A percentile compares a stretch with the other conserved stretches of the same genome.
These are phyloP conservation scores for Drosophila mojavensis DNA, from an alignment of 1,140 invertebrate genomes.

Conservation along the genomic window DNA sequence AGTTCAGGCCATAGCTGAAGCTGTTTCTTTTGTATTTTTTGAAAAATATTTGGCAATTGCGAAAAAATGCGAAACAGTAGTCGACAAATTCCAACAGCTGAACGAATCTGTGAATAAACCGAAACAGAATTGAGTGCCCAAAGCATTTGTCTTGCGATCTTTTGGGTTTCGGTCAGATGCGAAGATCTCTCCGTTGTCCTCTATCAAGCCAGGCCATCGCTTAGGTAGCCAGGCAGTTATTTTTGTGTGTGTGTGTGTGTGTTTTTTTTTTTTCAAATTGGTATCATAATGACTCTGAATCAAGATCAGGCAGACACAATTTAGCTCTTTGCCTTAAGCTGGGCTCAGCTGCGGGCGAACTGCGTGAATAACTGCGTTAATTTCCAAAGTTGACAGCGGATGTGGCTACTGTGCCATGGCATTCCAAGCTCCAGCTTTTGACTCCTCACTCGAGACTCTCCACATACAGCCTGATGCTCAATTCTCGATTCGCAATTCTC, in stretches of 20 bases:
- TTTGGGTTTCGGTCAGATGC: slow-evolving; percentile 13
- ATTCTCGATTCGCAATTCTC: neutral
- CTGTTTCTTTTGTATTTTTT: slow-evolving; percentile 1
- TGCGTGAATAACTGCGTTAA: slow-evolving; percentile 80
- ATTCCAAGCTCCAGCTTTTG: slow-evolving; percentile 23
- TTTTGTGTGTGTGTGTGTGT: slow-evolving; percentile 1
- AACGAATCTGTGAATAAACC: slow-evolving; percentile 61
- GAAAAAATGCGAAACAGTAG: slow-evolving; percentile 74
- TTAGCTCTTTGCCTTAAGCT: slow-evolving; percentile 54
- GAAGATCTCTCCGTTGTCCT: neutral
- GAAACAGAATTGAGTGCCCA: slow-evolving; percentile 58
- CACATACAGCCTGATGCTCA: neutral
- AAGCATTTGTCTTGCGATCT: slow-evolving; percentile 41
- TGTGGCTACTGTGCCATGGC: slow-evolving; percentile 70
- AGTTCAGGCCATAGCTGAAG: slow-evolving; percentile 38
- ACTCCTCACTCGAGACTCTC: slow-evolving; percentile 4
- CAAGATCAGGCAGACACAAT: slow-evolving; percentile 75
- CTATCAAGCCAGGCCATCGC: slow-evolving; percentile 2
- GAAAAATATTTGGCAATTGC: slow-evolving; percentile 63
- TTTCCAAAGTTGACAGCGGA: slow-evolving; percentile 76
- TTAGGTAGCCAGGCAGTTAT: slow-evolving; percentile 28
- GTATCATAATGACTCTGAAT: slow-evolving; percentile 77
- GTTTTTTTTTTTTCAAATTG: slow-evolving; percentile 49
- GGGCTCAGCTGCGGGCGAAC: slow-evolving; percentile 24
- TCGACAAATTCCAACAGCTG: slow-evolving; percentile 77